Conservation (phyloP, 2,888 invertebrate genomes). For the Neuroscelio doddi region DNA sequence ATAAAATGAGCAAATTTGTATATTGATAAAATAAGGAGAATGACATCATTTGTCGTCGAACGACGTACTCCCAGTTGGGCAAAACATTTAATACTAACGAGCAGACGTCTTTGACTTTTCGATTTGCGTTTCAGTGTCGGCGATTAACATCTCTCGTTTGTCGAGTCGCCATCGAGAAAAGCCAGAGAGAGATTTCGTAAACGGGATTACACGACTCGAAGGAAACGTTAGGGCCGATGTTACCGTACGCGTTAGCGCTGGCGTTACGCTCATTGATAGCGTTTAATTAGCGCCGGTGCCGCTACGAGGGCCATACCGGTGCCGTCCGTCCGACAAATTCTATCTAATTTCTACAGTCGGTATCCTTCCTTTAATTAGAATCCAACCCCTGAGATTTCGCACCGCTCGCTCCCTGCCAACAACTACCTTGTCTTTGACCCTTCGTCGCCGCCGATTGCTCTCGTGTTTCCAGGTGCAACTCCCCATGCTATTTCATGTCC, state of each 20-base stretch:
- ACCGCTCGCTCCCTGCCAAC: conserved; percentile 31
- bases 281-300: conserved; percentile 61
- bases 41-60: not conserved
- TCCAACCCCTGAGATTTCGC: conserved; percentile 59
- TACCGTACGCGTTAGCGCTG: conserved; percentile 46
- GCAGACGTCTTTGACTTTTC: conserved; percentile 13
- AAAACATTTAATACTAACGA: too few relatives aligned
- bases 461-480: conserved; percentile 9
- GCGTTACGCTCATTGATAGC: conserved; percentile 61
- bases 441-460: conserved; percentile 13
- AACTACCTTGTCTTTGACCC: conserved; percentile 37
- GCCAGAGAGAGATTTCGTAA: conserved; percentile 33
- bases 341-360: conserved; percentile 64
- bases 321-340: conserved; percentile 62
- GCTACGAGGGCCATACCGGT: conserved; percentile 37
- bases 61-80: not conserved
- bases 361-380: conserved; percentile 67
- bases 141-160: conserved; percentile 37
- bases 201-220: conserved; percentile 50
- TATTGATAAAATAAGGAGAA: too few relatives aligned
- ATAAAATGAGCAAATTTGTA: not conserved
- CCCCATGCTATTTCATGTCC: conserved; percentile 15
- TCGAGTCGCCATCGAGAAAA: conserved; percentile 26
- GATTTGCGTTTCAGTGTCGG: conserved; percentile 20
- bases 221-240: conserved; percentile 46